A percentile compares a stretch with the other conserved stretches of the same genome.
Evolutionary conservation across 2,797 vertebrate species (phyloP).

Genomic region (Myioborus melanocephalus): DNA sequence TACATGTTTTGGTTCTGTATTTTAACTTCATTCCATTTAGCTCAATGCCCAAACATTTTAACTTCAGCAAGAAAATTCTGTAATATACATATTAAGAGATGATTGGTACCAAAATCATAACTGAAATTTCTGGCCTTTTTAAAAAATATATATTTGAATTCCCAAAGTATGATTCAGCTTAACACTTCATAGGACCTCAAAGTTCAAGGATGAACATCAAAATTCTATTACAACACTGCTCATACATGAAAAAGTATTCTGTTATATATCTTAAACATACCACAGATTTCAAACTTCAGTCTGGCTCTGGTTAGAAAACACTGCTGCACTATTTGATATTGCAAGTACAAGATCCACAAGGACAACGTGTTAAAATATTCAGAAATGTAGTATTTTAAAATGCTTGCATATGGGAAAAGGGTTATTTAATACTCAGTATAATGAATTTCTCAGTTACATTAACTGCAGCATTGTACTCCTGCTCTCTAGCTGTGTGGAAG

Average conservation of each 20-base stretch:
- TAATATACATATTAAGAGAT: not conserved
- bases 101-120: not conserved
- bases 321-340: not conserved
- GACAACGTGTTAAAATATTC: conserved; percentile 5
- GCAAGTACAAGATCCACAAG: not conserved
- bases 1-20: not conserved
- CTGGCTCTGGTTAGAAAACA: not conserved
- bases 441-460: conserved; percentile 11
- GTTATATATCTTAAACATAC: not conserved
- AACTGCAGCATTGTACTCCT: not conserved
- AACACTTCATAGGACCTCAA: not conserved
- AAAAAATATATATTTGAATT: not conserved
- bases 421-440: not conserved
- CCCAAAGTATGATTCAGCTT: not conserved
- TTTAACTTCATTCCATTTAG: conserved; percentile 12
- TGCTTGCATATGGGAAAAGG: not conserved
- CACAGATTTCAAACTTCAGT: not conserved
- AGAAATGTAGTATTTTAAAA: not conserved
- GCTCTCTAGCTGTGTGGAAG: not conserved
- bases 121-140: not conserved
- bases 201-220: not conserved
- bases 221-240: not conserved
- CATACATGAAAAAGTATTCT: not conserved
- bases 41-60: not conserved
- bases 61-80: not conserved